Evolutionary conservation across 1,140 invertebrate species (phyloP).

Genomic region (Meloidogyne chitwoodi): DNA sequence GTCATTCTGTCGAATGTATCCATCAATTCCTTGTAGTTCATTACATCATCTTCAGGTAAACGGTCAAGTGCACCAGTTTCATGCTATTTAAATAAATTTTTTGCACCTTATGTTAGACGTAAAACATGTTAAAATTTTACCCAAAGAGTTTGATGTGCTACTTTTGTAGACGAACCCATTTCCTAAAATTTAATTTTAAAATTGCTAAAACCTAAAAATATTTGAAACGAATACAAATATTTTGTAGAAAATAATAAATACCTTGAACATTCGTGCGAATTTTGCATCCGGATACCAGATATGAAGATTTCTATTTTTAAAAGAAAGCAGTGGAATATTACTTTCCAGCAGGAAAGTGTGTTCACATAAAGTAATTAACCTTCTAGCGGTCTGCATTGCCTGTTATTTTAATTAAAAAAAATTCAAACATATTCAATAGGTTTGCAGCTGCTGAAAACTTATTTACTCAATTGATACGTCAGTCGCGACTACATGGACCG

Average conservation of each 20-base stretch:
- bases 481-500: no score
- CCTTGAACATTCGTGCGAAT: slow-evolving; percentile 53
- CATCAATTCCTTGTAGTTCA: neutral
- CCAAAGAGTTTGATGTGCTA: neutral
- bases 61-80: slow-evolving; percentile 19
- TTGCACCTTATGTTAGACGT: no score
- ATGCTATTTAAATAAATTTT: slow-evolving; percentile 41
- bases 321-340: neutral
- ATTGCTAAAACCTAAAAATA: neutral
- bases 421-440: no score
- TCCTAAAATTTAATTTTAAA: slow-evolving; percentile 38
- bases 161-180: slow-evolving; percentile 11
- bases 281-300: slow-evolving; percentile 59
- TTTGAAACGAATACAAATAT: neutral
- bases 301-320: slow-evolving; percentile 27
- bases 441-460: no score
- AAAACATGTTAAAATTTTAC: no score
- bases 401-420: neutral
- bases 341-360: neutral
- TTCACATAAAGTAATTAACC: neutral
- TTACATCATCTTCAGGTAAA: neutral
- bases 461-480: no score
- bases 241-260: slow-evolving; percentile 21
- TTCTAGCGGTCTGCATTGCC: neutral
- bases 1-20: slow-evolving; percentile 25